phyloP scores from a whole-genome alignment of 2,888 invertebrate genomes.

The Drosophila cognata region DNA sequence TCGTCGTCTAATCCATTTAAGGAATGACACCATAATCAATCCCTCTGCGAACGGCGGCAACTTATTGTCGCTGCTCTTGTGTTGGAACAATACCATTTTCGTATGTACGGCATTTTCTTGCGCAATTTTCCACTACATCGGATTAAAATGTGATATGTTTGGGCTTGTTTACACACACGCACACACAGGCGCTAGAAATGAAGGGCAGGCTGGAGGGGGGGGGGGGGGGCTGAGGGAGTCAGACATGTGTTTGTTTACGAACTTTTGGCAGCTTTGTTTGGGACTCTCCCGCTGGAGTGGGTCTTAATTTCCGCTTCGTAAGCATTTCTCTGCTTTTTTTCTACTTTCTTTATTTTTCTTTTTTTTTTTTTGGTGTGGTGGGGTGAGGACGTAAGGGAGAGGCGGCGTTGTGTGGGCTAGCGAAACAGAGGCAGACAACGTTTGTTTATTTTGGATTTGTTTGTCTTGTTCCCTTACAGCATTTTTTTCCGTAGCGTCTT shows the following conservation, averaged over 20 bases:
- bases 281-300: constrained; percentile 59
- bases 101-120: constrained; percentile 53
- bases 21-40: constrained; percentile 69
- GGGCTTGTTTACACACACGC: constrained; percentile 72
- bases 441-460: constrained; percentile 81
- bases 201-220: not conserved
- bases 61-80: constrained; percentile 2
- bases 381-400: not conserved
- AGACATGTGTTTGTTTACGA: constrained; percentile 77
- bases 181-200: not conserved
- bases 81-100: constrained; percentile 60
- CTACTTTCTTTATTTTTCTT: constrained; percentile 17
- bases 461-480: constrained; percentile 64
- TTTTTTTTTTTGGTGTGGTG: not conserved
- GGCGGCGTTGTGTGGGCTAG: not conserved
- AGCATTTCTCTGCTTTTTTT: constrained; percentile 65
- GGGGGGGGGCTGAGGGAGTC: constrained; percentile 23
- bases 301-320: constrained; percentile 81
- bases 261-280: constrained; percentile 75
- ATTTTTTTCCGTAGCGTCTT: constrained; percentile 21
- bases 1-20: constrained; percentile 53
- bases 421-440: constrained; percentile 35
- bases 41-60: constrained; percentile 34
- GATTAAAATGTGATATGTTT: constrained; percentile 81
- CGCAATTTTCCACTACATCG: constrained; percentile 78